These are phyloP conservation scores for Hydrocynus forskahlii DNA, from an alignment of 2,797 vertebrate species.

Conservation along the genomic window DNA sequence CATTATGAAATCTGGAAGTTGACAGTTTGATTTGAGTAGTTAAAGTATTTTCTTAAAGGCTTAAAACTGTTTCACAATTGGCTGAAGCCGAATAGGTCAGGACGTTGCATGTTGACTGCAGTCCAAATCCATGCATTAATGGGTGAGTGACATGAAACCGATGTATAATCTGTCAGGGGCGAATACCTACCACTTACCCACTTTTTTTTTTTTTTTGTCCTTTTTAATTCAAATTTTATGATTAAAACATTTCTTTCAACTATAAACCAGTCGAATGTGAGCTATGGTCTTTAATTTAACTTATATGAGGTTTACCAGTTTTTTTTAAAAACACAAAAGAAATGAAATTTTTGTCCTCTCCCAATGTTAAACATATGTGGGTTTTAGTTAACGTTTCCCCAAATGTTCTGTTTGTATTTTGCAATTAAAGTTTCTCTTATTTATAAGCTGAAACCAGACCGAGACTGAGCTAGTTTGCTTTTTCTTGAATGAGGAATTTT, in stretches of 20 bases:
- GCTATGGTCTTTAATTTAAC: not conserved
- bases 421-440: not conserved
- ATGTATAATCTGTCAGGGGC: not conserved
- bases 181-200: not conserved
- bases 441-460: constrained; percentile 17
- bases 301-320: not conserved
- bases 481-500: not conserved
- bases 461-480: not conserved
- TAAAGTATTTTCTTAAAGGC: not conserved
- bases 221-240: constrained; percentile 18
- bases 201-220: no score
- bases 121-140: not conserved
- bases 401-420: not conserved
- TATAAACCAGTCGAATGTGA: not conserved
- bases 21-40: not conserved
- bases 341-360: not conserved
- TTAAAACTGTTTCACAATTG: not conserved
- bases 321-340: no score
- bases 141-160: not conserved
- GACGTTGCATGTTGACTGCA: not conserved
- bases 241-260: not conserved
- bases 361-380: not conserved
- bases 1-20: not conserved
- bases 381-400: not conserved
- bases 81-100: constrained; percentile 1